These are phyloP conservation scores for Silurus aristotelis DNA, from an alignment of 2,797 vertebrate genomes.

Conservation along the genomic window DNA sequence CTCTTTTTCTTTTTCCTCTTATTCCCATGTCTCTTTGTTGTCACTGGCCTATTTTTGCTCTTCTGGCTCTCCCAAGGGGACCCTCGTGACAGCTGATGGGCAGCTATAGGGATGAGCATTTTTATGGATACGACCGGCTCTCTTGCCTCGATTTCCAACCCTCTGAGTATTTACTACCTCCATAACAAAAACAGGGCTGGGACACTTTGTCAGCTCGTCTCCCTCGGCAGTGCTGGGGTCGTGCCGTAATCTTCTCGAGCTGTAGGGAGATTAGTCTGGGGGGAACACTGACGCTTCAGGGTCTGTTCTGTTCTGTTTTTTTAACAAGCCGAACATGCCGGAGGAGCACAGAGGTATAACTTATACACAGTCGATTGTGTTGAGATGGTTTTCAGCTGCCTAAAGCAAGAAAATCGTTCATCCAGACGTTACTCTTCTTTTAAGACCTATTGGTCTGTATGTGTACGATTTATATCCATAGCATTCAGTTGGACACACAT, in stretches of 20 bases:
- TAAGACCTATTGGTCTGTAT: background rate
- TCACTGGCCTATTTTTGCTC: conserved; percentile 69
- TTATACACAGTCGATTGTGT: conserved; percentile 33
- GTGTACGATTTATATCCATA: background rate
- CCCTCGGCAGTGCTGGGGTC: conserved; percentile 56
- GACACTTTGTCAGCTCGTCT: conserved; percentile 72
- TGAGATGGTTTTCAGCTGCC: conserved; percentile 46
- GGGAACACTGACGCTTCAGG: conserved; percentile 39
- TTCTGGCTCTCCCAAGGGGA: conserved; percentile 44
- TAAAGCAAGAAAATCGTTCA: background rate
- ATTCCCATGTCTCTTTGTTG: conserved; percentile 61
- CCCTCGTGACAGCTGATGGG: conserved; percentile 58
- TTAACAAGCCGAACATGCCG: conserved; percentile 39
- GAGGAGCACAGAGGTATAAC: conserved; percentile 40
- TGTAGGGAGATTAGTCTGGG: conserved; percentile 46
- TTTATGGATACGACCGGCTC: conserved; percentile 62
- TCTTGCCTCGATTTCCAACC: conserved; percentile 65
- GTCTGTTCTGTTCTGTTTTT: conserved; percentile 1
- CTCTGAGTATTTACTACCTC: conserved; percentile 59
- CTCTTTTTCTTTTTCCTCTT: conserved; percentile 47
- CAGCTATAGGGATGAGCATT: conserved; percentile 62
- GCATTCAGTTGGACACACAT: background rate
- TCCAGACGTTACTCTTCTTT: background rate
- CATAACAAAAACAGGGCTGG: conserved; percentile 68
- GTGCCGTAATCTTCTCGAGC: conserved; percentile 61